A percentile compares a stretch with the other conserved stretches of the same genome.
These are phyloP conservation scores for Scyliorhinus canicula DNA, from an alignment of 2,797 vertebrate species.

Conservation along the genomic window DNA sequence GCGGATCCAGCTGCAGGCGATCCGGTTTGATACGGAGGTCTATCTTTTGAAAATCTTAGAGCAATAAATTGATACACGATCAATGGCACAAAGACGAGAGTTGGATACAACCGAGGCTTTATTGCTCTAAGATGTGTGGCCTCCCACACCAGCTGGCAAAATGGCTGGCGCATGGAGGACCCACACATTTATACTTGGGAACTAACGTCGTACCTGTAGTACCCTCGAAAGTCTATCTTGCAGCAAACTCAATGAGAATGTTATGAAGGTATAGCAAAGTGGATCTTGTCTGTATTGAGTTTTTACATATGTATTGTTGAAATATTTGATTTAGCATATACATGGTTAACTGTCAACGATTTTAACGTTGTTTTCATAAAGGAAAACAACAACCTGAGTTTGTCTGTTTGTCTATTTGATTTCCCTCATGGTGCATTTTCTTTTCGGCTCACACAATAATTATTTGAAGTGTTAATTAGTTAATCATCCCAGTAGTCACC, in stretches of 20 bases:
- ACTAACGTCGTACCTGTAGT: too few species aligned
- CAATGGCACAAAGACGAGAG: too few species aligned
- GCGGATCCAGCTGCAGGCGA: too few species aligned
- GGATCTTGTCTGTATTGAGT: background rate
- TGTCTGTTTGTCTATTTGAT: constrained; percentile 29
- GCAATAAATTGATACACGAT: too few species aligned
- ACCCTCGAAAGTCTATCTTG: background rate
- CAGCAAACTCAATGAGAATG: background rate
- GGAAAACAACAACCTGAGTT: background rate
- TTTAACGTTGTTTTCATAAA: background rate
- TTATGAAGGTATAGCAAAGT: background rate
- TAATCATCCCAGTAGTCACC: constrained; percentile 27
- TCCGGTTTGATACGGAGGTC: too few species aligned
- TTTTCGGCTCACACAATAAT: constrained; percentile 25
- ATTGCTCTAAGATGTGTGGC: too few species aligned
- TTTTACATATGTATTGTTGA: background rate
- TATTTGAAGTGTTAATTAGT: constrained; percentile 34
- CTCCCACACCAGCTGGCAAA: background rate
- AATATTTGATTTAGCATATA: background rate
- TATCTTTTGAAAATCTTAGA: too few species aligned
- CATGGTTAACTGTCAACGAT: background rate
- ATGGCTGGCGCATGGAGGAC: too few species aligned
- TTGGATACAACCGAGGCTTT: too few species aligned
- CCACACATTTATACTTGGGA: too few species aligned
- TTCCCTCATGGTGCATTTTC: constrained; percentile 17